Evolutionary conservation across 2,888 invertebrate genomes (phyloP), one percentile per base, ranked within the genome.

Genomic region (Enchytraeus crypticus): DNA sequence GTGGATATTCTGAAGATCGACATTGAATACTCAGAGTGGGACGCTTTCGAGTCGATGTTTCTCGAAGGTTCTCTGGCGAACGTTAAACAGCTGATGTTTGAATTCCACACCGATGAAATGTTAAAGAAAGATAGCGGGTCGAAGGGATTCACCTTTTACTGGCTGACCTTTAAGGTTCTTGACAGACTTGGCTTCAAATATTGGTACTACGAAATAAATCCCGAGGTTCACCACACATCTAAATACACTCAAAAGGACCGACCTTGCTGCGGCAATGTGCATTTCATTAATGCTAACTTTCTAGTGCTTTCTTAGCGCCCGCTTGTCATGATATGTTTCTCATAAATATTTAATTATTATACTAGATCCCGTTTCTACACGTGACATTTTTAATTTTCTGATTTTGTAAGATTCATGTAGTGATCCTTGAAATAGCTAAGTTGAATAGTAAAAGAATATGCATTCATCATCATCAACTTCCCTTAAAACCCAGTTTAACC

Each of bases 11-110:
- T 59, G 29, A 51, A 53, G 38, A 53, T 59, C 3, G 59, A 59
- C 43, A 33, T 59, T 3, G 59, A 59, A n/a, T 51, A 43, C 33
- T 14, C 23, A 2, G 59, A 59, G 53, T 59, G 59, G 59, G 53
- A 53, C 14, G 21, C 53, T 3, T 8, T 59, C 1, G 49, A 51
- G 5, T 34, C 53, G 38, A 51, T 59, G 38, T 27, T 59, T 18
- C 18, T 23, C 5, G 59, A 59, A 1, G 53, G 43, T 3, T 51
- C 34, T 21, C 53, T 59, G 3, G 21, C n/a, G 27, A 29, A 32
- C 11, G 53, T 59, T 27, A 59, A 53, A 43, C 59, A 59, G 30
- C 51, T 59, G 4, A 34, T 53, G 34, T 23, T 59, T 11, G 59
- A 59, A 27, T 51, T 53, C 51, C 59, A 57, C 49, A 57, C 49